A percentile compares a stretch with the other conserved stretches of the same genome.
phyloP scores from a whole-genome alignment of 2,113 vertebrate species.

The Setophaga coronata region DNA sequence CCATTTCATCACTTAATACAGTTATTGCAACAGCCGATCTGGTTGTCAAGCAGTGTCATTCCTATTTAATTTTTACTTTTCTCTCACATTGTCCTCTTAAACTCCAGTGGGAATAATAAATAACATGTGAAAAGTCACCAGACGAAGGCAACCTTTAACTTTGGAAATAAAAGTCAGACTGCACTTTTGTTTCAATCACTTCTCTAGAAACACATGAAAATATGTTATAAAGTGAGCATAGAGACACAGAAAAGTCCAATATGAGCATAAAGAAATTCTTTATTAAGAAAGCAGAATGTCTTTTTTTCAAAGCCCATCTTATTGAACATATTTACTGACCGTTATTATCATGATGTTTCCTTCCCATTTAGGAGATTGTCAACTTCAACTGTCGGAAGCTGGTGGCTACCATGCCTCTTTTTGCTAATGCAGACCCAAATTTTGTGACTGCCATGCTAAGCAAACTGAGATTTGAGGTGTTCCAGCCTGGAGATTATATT shows the following conservation, averaged over 20 bases:
- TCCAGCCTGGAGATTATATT: conserved; percentile 97
- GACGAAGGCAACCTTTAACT: not conserved
- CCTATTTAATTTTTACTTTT: not conserved
- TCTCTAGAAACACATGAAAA: not conserved
- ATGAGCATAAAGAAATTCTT: not conserved
- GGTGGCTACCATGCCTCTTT: conserved; percentile 97
- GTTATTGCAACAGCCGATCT: not conserved
- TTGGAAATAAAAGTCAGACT: not conserved
- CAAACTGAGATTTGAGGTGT: conserved; percentile 96
- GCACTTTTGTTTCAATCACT: not conserved
- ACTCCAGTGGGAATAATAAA: not conserved
- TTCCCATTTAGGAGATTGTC: conserved; percentile 88
- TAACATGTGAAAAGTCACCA: not conserved
- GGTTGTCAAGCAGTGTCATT: not conserved
- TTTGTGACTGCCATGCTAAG: conserved; percentile 98
- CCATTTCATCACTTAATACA: not conserved
- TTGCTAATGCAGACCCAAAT: conserved; percentile 97
- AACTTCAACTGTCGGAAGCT: conserved; percentile 98
- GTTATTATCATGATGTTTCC: not conserved
- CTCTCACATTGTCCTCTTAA: not conserved
- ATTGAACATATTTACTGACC: not conserved
- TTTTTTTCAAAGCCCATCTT: not conserved
- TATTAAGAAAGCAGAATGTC: not conserved
- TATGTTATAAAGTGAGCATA: not conserved
- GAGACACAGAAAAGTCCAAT: not conserved